Evolutionary conservation across 1,140 invertebrate species (phyloP).

Genomic region (Atta colombica): DNA sequence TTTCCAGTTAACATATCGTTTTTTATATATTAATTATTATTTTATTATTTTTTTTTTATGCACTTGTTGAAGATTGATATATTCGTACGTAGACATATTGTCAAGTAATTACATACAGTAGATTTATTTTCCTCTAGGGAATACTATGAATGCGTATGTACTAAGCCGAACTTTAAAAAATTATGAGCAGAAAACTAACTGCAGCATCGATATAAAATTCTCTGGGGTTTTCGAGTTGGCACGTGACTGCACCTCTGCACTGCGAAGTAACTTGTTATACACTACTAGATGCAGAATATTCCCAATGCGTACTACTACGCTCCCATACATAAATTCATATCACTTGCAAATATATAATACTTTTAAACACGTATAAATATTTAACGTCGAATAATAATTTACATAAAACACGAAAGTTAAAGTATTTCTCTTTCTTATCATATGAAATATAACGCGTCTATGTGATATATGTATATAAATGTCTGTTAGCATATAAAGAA

Average conservation of each 20-base stretch:
- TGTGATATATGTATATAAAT: neutral
- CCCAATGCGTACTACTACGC: neutral
- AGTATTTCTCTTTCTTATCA: neutral
- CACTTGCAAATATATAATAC: slow-evolving; percentile 18
- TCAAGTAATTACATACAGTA: neutral
- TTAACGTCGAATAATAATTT: slow-evolving; percentile 14
- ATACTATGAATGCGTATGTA: slow-evolving; percentile 7
- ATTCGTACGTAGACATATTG: neutral
- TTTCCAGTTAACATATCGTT: neutral
- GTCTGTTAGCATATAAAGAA: neutral
- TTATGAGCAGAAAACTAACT: slow-evolving; percentile 42
- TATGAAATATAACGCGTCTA: neutral
- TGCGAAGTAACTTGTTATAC: slow-evolving; percentile 52
- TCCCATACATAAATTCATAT: slow-evolving; percentile 30
- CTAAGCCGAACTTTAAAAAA: slow-evolving; percentile 26
- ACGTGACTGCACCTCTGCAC: slow-evolving; percentile 44
- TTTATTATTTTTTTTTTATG: neutral
- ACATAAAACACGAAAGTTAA: slow-evolving; percentile 5
- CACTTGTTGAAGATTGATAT: neutral
- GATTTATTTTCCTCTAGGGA: slow-evolving; percentile 25
- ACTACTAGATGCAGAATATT: slow-evolving; percentile 24
- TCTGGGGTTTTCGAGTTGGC: slow-evolving; percentile 38
- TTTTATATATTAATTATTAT: neutral
- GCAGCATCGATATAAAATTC: slow-evolving; percentile 50
- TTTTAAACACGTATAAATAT: slow-evolving; percentile 4